Percentiles rank a stretch among this genome's conserved stretches.
These are phyloP conservation scores for Parapristionchus giblindavisi DNA, from an alignment of 2,888 invertebrate genomes.

Conservation along the genomic window DNA sequence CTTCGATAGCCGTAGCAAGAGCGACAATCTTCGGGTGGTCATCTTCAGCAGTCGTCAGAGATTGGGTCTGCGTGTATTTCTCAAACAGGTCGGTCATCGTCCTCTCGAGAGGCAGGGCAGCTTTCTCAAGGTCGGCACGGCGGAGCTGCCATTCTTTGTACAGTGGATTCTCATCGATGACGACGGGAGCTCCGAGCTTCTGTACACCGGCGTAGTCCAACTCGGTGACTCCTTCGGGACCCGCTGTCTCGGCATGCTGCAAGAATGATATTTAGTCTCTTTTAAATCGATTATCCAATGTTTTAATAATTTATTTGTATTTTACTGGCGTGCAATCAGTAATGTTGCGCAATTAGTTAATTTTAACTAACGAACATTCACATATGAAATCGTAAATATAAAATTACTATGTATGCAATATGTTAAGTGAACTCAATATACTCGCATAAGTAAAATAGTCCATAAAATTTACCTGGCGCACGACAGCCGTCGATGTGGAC, in stretches of 20 bases:
- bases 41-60: conserved; percentile 11
- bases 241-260: neutral
- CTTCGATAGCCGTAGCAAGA: neutral
- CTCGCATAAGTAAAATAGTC: too few species aligned
- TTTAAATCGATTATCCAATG: neutral
- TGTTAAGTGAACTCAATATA: too few species aligned
- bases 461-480: conserved; percentile 23
- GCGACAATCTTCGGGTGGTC: neutral
- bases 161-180: neutral
- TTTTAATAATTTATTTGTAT: neutral
- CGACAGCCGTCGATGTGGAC: conserved; percentile 33
- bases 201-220: conserved; percentile 27
- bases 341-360: neutral
- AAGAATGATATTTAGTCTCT: neutral
- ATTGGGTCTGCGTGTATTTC: conserved; percentile 15
- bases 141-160: conserved; percentile 11
- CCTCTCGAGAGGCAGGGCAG: conserved; percentile 9
- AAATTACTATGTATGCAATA: too few species aligned
- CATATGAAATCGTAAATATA: too few species aligned
- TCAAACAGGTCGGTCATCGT: conserved; percentile 7
- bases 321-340: neutral
- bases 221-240: neutral
- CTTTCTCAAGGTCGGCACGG: neutral
- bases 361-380: neutral
- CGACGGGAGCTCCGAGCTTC: neutral